phyloP scores from a whole-genome alignment of 30 jellyfish, hydroid and myxozoan genomes.

The Aurelia aurita region DNA sequence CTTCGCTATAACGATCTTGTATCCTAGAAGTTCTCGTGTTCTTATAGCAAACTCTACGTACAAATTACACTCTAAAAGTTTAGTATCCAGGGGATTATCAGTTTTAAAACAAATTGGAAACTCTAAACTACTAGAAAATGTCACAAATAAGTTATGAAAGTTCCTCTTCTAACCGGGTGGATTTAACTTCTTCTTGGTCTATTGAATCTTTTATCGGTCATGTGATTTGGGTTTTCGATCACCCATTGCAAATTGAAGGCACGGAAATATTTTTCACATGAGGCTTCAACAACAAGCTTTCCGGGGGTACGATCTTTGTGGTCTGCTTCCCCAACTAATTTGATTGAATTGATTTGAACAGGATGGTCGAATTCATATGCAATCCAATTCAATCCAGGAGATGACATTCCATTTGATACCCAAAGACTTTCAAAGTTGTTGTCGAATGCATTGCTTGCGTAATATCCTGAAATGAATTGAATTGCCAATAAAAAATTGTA shows the following conservation, averaged over 20 bases:
- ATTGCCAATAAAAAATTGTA: no score
- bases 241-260: conserved; percentile 88
- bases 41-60: no score
- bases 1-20: no score
- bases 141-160: neutral
- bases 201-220: conserved; percentile 83
- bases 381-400: conserved; percentile 97
- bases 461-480: conserved; percentile 69
- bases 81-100: neutral
- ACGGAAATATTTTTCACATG: conserved; percentile 97
- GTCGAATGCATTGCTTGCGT: conserved; percentile 97
- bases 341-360: conserved; percentile 79
- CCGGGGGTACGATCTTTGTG: conserved; percentile 92
- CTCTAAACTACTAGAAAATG: neutral
- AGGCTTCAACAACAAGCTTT: conserved; percentile 85
- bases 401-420: conserved; percentile 95
- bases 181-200: conserved; percentile 69
- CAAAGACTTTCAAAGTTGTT: conserved; percentile 93
- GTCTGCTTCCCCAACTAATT: conserved; percentile 91
- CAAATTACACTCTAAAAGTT: neutral
- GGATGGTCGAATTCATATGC: conserved; percentile 96
- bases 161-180: neutral
- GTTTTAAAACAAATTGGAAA: neutral
- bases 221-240: conserved; percentile 82
- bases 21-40: no score